Percentiles rank a stretch among this genome's conserved stretches.
These are phyloP conservation scores for Mormyrus iriodes DNA, from an alignment of 2,113 vertebrate genomes.

Conservation along the genomic window DNA sequence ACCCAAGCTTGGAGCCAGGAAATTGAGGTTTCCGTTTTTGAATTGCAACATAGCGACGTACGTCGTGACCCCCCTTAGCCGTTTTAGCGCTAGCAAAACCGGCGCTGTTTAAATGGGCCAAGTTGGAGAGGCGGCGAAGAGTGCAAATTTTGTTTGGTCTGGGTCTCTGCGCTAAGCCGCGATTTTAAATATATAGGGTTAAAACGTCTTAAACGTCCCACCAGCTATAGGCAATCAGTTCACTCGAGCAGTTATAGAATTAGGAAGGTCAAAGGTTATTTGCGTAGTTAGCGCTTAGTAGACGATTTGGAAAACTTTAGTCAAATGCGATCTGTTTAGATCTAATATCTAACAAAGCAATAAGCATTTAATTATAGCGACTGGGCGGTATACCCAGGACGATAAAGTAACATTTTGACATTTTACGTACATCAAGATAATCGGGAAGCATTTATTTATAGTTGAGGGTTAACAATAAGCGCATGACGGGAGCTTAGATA, in stretches of 20 bases:
- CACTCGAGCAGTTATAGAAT: slow-evolving; percentile 29
- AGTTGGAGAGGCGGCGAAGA: slow-evolving; percentile 63
- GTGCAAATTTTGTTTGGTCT: slow-evolving; percentile 78
- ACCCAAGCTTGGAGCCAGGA: neutral
- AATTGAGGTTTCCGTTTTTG: neutral
- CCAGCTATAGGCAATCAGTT: slow-evolving; percentile 31
- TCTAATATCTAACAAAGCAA: neutral
- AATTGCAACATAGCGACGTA: slow-evolving; percentile 40
- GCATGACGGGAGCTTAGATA: neutral
- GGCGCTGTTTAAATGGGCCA: slow-evolving; percentile 92
- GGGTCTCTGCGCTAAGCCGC: slow-evolving; percentile 72
- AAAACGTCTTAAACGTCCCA: slow-evolving; percentile 38
- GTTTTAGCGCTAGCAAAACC: slow-evolving; percentile 53
- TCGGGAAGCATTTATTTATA: neutral
- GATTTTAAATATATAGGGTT: slow-evolving; percentile 48
- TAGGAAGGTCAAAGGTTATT: slow-evolving; percentile 7
- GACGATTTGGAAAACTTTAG: neutral
- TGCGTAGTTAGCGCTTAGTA: neutral
- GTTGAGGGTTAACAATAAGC: neutral
- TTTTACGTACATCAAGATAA: neutral
- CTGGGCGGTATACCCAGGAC: neutral
- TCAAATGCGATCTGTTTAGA: neutral
- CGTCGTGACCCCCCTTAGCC: slow-evolving; percentile 58
- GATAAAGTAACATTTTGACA: neutral
- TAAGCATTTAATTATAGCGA: neutral